A percentile compares a stretch with the other conserved stretches of the same genome.
These are phyloP conservation scores for Lysandra coridon DNA, from an alignment of 2,888 invertebrate genomes.

Conservation along the genomic window DNA sequence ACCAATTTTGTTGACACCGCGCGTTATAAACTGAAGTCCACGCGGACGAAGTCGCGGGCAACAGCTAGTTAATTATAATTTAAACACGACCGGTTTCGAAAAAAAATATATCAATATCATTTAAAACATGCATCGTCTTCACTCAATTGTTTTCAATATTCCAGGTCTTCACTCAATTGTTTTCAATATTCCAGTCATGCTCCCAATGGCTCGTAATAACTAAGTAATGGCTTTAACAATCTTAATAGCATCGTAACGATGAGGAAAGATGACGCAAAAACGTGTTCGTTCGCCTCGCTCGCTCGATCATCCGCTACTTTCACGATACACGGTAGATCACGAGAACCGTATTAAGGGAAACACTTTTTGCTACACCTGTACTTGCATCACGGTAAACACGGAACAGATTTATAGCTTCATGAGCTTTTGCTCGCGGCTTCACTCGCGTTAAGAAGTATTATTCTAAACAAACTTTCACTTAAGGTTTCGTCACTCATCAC, in stretches of 20 bases:
- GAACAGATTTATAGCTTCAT: not conserved
- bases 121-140: not conserved
- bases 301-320: slow-evolving; percentile 27
- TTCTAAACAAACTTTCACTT: no score
- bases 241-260: slow-evolving; percentile 20
- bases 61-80: no score
- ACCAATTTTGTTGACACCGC: no score
- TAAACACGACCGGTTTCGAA: no score
- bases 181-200: slow-evolving; percentile 22
- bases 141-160: not conserved
- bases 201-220: not conserved
- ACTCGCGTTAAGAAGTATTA: no score
- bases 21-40: no score
- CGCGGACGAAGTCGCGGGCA: no score
- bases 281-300: not conserved
- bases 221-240: slow-evolving; percentile 11
- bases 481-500: no score
- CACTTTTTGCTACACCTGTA: slow-evolving; percentile 1
- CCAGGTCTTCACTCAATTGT: not conserved
- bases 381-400: not conserved
- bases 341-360: slow-evolving; percentile 8
- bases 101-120: not conserved
- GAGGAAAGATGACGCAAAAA: slow-evolving; percentile 26
- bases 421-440: no score
- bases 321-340: slow-evolving; percentile 13